Percentiles rank a stretch among this genome's conserved stretches.
These are phyloP conservation scores for Liposcelis brunnea DNA, from an alignment of 2,888 invertebrate genomes.

Conservation along the genomic window DNA sequence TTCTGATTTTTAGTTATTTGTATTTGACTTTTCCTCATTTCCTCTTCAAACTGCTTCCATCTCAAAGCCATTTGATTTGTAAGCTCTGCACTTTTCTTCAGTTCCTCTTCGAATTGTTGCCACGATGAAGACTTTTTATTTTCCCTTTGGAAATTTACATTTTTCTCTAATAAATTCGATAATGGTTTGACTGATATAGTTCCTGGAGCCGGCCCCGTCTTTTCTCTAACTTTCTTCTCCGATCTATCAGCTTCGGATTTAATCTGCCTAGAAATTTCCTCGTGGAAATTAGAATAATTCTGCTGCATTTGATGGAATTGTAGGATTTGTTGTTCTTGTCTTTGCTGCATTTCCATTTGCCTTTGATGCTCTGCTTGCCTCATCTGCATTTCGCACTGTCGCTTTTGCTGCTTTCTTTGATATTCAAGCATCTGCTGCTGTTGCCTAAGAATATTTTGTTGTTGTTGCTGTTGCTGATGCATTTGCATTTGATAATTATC, in stretches of 20 bases:
- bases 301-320: constrained; percentile 12
- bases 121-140: constrained; percentile 4
- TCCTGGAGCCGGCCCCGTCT: constrained; percentile 13
- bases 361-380: constrained; percentile 20
- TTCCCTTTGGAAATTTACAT: neutral
- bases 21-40: constrained; percentile 8
- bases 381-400: constrained; percentile 18
- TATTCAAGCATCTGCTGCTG: constrained; percentile 19
- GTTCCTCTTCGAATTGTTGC: constrained; percentile 4
- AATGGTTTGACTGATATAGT: constrained; percentile 30
- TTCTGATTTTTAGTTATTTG: constrained; percentile 3
- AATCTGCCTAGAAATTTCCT: neutral
- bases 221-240: neutral
- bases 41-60: constrained; percentile 20
- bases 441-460: constrained; percentile 15
- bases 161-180: constrained; percentile 36
- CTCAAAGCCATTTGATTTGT: constrained; percentile 21
- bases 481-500: constrained; percentile 11
- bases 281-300: neutral
- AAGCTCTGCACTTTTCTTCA: neutral
- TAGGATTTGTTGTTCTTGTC: constrained; percentile 18
- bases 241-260: neutral
- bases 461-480: constrained; percentile 17
- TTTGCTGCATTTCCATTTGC: constrained; percentile 15
- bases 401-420: constrained; percentile 21